Base-by-base conservation (phyloP, 2,888 invertebrate genomes). In the Xestia rhomboidea region DNA sequence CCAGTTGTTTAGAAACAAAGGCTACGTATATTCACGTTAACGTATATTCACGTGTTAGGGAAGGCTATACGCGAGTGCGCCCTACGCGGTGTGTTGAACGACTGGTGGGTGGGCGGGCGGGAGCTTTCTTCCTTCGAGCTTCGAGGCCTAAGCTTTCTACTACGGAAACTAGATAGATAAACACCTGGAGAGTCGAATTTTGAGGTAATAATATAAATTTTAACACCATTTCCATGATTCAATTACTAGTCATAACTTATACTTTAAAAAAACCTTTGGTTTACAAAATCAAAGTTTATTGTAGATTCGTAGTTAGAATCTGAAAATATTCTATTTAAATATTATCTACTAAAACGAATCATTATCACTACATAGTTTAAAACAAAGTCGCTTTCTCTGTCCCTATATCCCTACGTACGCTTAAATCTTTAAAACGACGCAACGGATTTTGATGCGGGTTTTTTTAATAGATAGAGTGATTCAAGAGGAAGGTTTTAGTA, bases 41-140 rank as follows among this genome's bases (percentile, higher is more conserved):
- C 82, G 73, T 71, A 27, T 76, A 44, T 70, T 67, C 54, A 76
- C 70, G 82, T 74, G 44, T 54, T n/a, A 11, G 49, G n/a, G 15
- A 51, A 57, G 66, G 68, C 73, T n/a, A 66, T 51, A 77, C 67
- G 44, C 88, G 82, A 76, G 85, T 78, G 87, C 80, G 83, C 85
- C 83, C 82, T 81, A 79, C 83, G 82, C 73, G 74, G 87, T 81
- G 72, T 83, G 81, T 74, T 76, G 75, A 70, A 68, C 80, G 83
- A 87, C 87, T 87, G 89, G 77, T 84, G 89, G 88, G 88, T 89
- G 88, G 88, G 88, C 87, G 85, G 84, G n/a, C n/a, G n/a, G 5
- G 73, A 77, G 78, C 76, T 87, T 83, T 75, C 84, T 68, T 86
- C 87, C 85, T 87, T 78, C 79, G 72, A 85, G 67, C 79, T 86